Base-by-base conservation (phyloP, 2,888 invertebrate genomes). In the Erebia palarica region DNA sequence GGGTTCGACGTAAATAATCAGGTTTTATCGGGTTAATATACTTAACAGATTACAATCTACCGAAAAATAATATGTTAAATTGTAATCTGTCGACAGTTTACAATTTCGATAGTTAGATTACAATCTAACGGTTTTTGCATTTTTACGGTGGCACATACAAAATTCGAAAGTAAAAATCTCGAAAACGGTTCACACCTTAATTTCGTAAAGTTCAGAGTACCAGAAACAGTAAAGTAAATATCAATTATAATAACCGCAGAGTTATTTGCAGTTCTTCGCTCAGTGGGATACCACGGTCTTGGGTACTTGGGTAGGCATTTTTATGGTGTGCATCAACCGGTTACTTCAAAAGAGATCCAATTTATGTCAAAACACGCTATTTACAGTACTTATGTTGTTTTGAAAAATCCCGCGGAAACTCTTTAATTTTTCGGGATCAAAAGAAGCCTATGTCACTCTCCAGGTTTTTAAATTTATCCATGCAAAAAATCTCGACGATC, bases 181-280 rank as follows among this genome's bases (percentile, higher is more conserved):
- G 65, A 68, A 66, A 65, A 58, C 49, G 42, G 49, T 63, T 65
- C 55, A 13, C 65, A 55, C 36, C 55, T 65, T 16, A n/a, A 49
- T 65, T 53, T 16, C 53, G 10, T 65, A 72, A 68, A 68, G 68
- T 74, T 74, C 70, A 74, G 66, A 59, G 57, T 74, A 55, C 70
- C 65, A 61, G 68, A 61, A 66, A 65, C 65, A 65, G 68, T 73
- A 68, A 70, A 57, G 68, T 74, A 74, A 70, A 74, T 72, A 74
- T 74, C 72, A 74, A 70, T 74, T 72, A 74, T 74, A 74, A 74
- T 74, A 68, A 58, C 59, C 49, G 21, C 57, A 18, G 55, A 61
- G 65, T 59, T 71, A 66, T 71, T 61, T 63, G 68, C 65, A 71
- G 69, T 71, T 57, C 57, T 61, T 60, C 21, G 36, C 73, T 44